Conservation (phyloP, 2,797 vertebrate genomes). For the Melanotaenia parkinsoni region DNA sequence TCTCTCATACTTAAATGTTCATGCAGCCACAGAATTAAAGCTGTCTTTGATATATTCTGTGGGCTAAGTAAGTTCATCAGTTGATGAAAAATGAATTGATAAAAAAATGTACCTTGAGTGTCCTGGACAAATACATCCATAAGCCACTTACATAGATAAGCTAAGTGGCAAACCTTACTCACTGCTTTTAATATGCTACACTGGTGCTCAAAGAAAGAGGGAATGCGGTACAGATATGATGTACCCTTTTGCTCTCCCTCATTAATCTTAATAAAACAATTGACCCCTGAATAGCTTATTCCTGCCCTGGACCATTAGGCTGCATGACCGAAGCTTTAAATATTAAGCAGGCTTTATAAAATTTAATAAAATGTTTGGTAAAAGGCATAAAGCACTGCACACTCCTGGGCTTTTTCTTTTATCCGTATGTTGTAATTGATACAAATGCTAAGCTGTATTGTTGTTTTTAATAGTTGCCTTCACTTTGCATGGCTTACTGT, state of each 20-base stretch:
- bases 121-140: slow-evolving; percentile 79
- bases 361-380: slow-evolving; percentile 84
- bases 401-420: slow-evolving; percentile 52
- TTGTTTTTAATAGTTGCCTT: slow-evolving; percentile 68
- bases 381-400: slow-evolving; percentile 70
- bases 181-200: slow-evolving; percentile 78
- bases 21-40: slow-evolving; percentile 19
- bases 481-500: slow-evolving; percentile 67
- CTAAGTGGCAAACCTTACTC: slow-evolving; percentile 78
- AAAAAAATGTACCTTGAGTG: slow-evolving; percentile 70
- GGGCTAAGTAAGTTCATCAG: slow-evolving; percentile 66
- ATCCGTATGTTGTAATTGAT: slow-evolving; percentile 71
- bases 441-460: slow-evolving; percentile 74
- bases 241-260: slow-evolving; percentile 79
- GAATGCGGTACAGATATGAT: slow-evolving; percentile 77
- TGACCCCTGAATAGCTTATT: slow-evolving; percentile 85
- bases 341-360: slow-evolving; percentile 83
- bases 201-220: slow-evolving; percentile 70
- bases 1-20: slow-evolving; percentile 31
- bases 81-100: slow-evolving; percentile 78
- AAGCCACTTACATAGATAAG: slow-evolving; percentile 80
- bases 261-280: slow-evolving; percentile 87
- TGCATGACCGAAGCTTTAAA: slow-evolving; percentile 81
- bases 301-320: slow-evolving; percentile 80
- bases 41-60: slow-evolving; percentile 56